Evolutionary conservation across 2,888 invertebrate genomes (phyloP).

Genomic region (Hirtodrosophila alboralis): DNA sequence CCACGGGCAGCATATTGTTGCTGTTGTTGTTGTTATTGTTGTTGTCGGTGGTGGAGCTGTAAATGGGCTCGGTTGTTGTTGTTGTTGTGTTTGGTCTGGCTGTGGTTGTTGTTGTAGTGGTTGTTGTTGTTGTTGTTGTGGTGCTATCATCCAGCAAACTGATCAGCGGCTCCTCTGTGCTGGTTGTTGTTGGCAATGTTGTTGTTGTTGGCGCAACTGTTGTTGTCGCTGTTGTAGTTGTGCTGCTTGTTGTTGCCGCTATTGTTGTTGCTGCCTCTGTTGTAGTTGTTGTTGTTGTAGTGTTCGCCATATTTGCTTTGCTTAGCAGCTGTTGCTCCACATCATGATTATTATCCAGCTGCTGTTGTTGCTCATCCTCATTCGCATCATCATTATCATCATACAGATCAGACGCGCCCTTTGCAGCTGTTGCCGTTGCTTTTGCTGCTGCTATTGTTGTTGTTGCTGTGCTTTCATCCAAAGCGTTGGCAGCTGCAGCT

Average conservation of each 20-base stretch:
- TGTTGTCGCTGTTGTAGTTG: slow-evolving; percentile 44
- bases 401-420: slow-evolving; percentile 23
- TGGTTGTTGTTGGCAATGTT: slow-evolving; percentile 40
- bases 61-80: slow-evolving; percentile 47
- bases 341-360: slow-evolving; percentile 38
- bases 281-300: slow-evolving; percentile 42
- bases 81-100: slow-evolving; percentile 35
- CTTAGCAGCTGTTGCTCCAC: slow-evolving; percentile 35
- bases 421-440: slow-evolving; percentile 25
- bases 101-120: slow-evolving; percentile 19
- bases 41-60: slow-evolving; percentile 31
- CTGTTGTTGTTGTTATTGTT: slow-evolving; percentile 39
- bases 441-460: slow-evolving; percentile 11
- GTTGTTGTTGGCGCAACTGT: slow-evolving; percentile 21
- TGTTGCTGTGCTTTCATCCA: slow-evolving; percentile 41
- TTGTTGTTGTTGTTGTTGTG: slow-evolving; percentile 51
- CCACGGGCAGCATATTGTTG: slow-evolving; percentile 52
- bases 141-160: slow-evolving; percentile 70
- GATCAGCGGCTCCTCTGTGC: slow-evolving; percentile 61
- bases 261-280: slow-evolving; percentile 32
- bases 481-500: slow-evolving; percentile 21
- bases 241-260: slow-evolving; percentile 44
- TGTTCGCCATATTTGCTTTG: slow-evolving; percentile 52
- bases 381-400: slow-evolving; percentile 37
- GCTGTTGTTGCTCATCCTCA: no score